Base-by-base conservation (phyloP, 1,140 invertebrate genomes). In the Apis cerana region DNA sequence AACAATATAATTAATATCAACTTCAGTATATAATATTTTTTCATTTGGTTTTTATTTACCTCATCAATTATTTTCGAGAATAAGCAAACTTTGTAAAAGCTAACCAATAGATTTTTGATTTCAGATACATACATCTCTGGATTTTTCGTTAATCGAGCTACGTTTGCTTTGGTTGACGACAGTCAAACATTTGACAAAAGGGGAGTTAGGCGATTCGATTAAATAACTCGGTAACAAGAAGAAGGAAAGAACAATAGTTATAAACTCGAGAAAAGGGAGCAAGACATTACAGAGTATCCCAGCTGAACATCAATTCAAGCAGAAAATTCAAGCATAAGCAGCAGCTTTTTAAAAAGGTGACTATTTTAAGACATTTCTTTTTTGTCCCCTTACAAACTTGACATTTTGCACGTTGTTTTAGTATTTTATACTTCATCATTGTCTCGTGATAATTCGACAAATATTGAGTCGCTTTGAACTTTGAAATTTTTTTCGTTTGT, bases 181-280 rank as follows among this genome's bases (percentile, higher is more conserved):
- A 23, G n/a, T 19, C 19, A 54, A 52, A 80, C 67, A 68, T 75
- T 82, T 61, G 75, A 65, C 62, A 27, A 70, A 76, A 67, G 48
- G 33, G 19, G 15, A 13, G 68, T 19, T 52, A 19, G 33, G 58
- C 2, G 67, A 78, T 65, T 78, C 50, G 81, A 56, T 64, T 70
- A 70, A 78, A 17, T 48, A 56, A 58, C 50, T 17, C 56, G n/a
- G 56, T 33, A 70, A 78, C 58, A 50, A 58, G 56, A 21, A 68
- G 54, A 65, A 68, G 64, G 27, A 56, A 64, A 56, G 59, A 71
- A 75, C 68, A 65, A 83, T 72, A 54, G 71, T 33, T 69, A 70
- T 88, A 84, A 83, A 69, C 82, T 75, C 27, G 59, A 27, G 23
- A 21, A 21, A 82, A 74, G 71, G 58, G 71, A 85, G 65, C 33